Evolutionary conservation across 1,140 invertebrate species (phyloP).

Genomic region (Drosophila lini): DNA sequence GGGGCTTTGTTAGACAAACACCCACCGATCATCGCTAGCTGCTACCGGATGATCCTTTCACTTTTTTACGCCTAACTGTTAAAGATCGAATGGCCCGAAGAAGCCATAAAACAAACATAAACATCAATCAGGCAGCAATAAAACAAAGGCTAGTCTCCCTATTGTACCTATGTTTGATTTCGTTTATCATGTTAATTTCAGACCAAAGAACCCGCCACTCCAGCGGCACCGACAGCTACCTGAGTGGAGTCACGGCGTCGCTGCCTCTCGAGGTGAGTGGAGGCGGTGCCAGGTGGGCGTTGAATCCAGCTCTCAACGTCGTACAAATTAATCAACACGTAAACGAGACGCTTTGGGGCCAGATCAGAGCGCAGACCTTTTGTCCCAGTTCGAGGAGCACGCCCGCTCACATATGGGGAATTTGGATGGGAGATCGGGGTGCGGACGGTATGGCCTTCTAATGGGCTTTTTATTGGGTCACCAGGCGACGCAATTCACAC

Average conservation of each 20-base stretch:
- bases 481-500: conserved; percentile 73
- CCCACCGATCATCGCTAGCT: conserved; percentile 47
- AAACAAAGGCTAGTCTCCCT: conserved; percentile 36
- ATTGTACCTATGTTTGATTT: conserved; percentile 22
- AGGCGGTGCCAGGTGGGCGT: conserved; percentile 62
- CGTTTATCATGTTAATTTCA: conserved; percentile 57
- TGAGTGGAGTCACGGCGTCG: conserved; percentile 14
- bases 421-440: conserved; percentile 4
- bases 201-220: conserved; percentile 25
- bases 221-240: conserved; percentile 31
- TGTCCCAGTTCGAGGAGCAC: conserved; percentile 59
- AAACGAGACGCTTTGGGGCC: conserved; percentile 54
- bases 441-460: conserved; percentile 46
- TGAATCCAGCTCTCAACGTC: conserved; percentile 54
- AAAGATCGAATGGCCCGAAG: conserved; percentile 22
- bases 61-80: conserved; percentile 62
- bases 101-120: conserved; percentile 35
- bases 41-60: conserved; percentile 67
- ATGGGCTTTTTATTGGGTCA: conserved; percentile 79
- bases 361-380: conserved; percentile 58
- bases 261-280: conserved; percentile 5
- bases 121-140: conserved; percentile 69
- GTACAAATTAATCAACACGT: conserved; percentile 78
- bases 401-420: conserved; percentile 50
- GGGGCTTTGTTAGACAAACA: conserved; percentile 25